These are phyloP conservation scores for Agriopis aurantiaria DNA, from an alignment of 2,888 invertebrate genomes.

Conservation along the genomic window DNA sequence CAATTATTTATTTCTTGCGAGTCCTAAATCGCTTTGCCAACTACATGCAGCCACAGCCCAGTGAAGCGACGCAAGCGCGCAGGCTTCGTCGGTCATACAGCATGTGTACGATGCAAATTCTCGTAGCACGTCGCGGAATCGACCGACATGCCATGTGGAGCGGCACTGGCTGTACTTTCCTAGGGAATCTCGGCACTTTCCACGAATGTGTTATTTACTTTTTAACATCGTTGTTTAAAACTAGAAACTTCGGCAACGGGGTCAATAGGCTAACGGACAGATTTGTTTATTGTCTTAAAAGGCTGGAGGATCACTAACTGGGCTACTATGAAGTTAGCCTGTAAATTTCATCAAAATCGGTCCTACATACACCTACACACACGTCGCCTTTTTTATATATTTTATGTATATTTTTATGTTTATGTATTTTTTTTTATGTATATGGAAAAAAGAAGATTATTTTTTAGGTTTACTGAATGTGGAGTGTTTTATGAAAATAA, in stretches of 20 bases:
- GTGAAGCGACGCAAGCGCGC: constrained; percentile 51
- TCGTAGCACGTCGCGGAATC: constrained; percentile 56
- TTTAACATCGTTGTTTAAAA: constrained; percentile 30
- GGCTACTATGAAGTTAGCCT: no score
- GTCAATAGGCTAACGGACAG: no score
- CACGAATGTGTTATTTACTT: constrained; percentile 51
- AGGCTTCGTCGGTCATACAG: constrained; percentile 51
- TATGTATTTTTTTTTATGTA: no score
- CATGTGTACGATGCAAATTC: constrained; percentile 73
- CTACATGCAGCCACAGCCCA: constrained; percentile 12
- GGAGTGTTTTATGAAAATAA: no score
- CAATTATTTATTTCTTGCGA: neutral
- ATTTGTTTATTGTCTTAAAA: no score
- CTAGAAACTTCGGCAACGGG: constrained; percentile 11
- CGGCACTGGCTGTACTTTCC: constrained; percentile 78
- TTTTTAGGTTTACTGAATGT: no score
- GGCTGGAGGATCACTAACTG: no score
- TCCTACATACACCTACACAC: no score
- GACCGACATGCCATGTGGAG: constrained; percentile 83
- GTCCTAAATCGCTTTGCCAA: neutral
- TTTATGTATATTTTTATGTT: no score
- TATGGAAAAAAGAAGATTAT: no score
- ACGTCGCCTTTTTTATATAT: no score
- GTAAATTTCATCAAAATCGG: no score
- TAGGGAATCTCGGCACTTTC: constrained; percentile 74